Evolutionary conservation across 2,797 vertebrate genomes (phyloP), one percentile per base, ranked within the genome.

Genomic region (Sebastes iracundus): DNA sequence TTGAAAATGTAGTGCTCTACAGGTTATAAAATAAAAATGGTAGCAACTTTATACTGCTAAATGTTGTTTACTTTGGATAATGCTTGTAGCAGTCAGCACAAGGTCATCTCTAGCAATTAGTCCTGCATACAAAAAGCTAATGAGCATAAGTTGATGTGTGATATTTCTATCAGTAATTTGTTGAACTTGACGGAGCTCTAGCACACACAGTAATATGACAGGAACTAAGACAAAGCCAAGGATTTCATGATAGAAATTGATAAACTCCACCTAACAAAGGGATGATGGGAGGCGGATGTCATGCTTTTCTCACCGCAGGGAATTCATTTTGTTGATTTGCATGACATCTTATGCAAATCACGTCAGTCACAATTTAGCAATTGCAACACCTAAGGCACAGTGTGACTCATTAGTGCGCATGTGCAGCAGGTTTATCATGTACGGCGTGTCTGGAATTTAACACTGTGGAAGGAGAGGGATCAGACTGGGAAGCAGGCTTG

Each of bases 281-380:
- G 33, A 62, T 46, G 38, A 68, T 84, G 86, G 84, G 81, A 81
- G 79, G 77, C 16, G 4, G 9, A 84, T 83, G 65, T 72, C 30
- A n/a, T 80, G 78, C 73, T 69, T 83, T 82, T 82, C 74, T 72
- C 61, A 65, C 81, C 62, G 73, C 65, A 56, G 32, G 71, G 70
- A 81, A 78, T 87, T 83, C 16, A 69, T 81, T 90, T 68, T 79
- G 79, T 85, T 80, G 73, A 86, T 88, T 87, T 84, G 77, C 73
- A 53, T 79, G 79, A 80, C 75, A 88, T 70, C 64, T 75, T 85
- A 77, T 92, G 87, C 86, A 88, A 90, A 91, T 88, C 75, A 80
- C 3, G 27, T 82, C 83, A 77, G 82, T 89, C 78, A 72, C 80
- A 86, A 85, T 87, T 82, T 76, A 79, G 46, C 73, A 82, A 77